Percentiles rank a stretch among this genome's conserved stretches.
Conservation (phyloP, 2,113 vertebrate genomes). For the Aix galericulata region DNA sequence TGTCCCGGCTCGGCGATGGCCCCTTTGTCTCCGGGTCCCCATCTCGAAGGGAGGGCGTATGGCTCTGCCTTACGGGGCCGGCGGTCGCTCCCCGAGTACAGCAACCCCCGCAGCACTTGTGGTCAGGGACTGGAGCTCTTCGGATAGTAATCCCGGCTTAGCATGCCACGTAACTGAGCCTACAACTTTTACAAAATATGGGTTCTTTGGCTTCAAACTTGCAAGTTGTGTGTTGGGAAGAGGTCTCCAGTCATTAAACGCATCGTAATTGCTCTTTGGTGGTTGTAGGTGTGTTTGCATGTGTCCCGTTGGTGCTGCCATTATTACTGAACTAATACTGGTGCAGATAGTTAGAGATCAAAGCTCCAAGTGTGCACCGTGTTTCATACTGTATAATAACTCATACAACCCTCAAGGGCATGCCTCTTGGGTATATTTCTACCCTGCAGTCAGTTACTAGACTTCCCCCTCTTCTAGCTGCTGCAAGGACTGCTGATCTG, state of each 20-base stretch:
- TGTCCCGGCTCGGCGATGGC: not conserved
- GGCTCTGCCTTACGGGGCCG: not conserved
- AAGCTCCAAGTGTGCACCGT: not conserved
- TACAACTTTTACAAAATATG: not conserved
- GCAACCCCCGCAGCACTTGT: not conserved
- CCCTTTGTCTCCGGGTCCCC: constrained; percentile 28
- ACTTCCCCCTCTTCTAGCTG: not conserved
- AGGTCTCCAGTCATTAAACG: not conserved
- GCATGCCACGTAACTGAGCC: not conserved
- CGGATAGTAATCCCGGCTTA: not conserved
- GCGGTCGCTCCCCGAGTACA: not conserved
- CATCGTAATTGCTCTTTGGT: not conserved
- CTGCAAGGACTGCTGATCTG: not conserved
- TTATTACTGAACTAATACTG: not conserved
- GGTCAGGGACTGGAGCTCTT: not conserved
- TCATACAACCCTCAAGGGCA: not conserved
- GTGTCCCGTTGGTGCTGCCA: not conserved
- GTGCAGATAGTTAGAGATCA: not conserved
- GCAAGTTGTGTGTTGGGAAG: not conserved
- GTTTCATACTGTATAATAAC: not conserved
- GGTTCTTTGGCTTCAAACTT: not conserved
- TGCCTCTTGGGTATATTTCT: not conserved
- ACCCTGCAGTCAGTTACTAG: not conserved
- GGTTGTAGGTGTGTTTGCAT: not conserved
- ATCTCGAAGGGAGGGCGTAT: not conserved